Percentiles rank a stretch among this genome's conserved stretches.
Evolutionary conservation across 2,888 invertebrate species (phyloP).

Genomic region (Ormyrus thymus): DNA sequence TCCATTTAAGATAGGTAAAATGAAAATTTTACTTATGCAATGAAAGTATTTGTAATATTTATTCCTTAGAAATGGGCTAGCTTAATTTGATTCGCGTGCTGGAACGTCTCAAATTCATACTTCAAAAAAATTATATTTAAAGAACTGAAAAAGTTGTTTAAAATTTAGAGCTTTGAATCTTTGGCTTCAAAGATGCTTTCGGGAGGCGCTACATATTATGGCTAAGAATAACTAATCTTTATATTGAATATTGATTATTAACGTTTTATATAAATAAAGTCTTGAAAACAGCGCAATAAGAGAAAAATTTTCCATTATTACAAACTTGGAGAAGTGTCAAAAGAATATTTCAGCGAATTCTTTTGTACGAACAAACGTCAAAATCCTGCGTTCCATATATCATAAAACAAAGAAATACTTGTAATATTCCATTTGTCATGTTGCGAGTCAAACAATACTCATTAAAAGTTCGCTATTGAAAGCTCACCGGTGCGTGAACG

Average conservation of each 20-base stretch:
- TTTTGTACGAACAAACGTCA: neutral
- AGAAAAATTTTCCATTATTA: neutral
- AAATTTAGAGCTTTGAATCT: no score
- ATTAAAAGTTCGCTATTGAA: conserved; percentile 32
- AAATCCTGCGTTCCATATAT: neutral
- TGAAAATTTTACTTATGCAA: no score
- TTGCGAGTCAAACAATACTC: conserved; percentile 27
- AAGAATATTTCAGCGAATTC: neutral
- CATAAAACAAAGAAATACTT: conserved; percentile 3
- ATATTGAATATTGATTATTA: neutral
- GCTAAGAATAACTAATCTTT: neutral
- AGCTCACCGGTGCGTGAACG: neutral
- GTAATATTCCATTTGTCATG: conserved; percentile 26
- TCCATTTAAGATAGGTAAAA: no score
- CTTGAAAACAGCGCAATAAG: neutral
- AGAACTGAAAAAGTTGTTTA: no score
- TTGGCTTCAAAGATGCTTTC: no score
- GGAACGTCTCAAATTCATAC: no score
- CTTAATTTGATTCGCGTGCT: no score
- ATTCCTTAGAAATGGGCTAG: no score
- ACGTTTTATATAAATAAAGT: neutral
- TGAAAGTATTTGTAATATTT: no score
- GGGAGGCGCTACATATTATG: no score
- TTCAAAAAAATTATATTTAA: no score
- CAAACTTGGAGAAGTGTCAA: neutral